Percentiles rank a stretch among this genome's conserved stretches.
These are phyloP conservation scores for Pseudococcus longispinus DNA, from an alignment of 2,888 invertebrate species.

Conservation along the genomic window DNA sequence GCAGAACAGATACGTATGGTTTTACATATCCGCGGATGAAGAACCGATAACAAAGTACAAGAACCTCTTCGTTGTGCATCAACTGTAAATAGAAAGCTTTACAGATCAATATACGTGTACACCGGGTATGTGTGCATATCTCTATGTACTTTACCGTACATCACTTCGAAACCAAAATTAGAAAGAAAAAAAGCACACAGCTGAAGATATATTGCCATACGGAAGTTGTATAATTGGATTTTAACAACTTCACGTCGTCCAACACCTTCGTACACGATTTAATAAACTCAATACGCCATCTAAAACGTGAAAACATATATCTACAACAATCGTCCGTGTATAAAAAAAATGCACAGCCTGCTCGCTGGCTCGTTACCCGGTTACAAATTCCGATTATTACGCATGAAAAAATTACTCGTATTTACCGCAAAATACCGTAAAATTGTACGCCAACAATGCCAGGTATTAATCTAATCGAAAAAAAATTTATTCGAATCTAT, in stretches of 20 bases:
- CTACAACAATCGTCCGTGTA: not conserved
- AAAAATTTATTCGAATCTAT: not conserved
- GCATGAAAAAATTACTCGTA: not conserved
- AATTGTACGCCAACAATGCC: not conserved
- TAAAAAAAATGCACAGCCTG: not conserved
- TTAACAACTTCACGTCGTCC: constrained; percentile 13
- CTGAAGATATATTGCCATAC: constrained; percentile 29
- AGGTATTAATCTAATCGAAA: not conserved
- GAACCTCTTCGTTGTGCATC: constrained; percentile 53
- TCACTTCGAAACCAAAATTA: constrained; percentile 9
- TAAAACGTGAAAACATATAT: constrained; percentile 2
- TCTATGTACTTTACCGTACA: constrained; percentile 15
- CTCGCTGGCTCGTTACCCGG: not conserved
- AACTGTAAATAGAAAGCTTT: constrained; percentile 50
- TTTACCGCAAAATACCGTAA: constrained; percentile 12
- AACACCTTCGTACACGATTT: constrained; percentile 32
- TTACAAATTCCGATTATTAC: not conserved
- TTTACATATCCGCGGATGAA: constrained; percentile 55
- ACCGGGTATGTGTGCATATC: not conserved
- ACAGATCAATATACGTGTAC: constrained; percentile 45
- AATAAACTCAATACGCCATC: constrained; percentile 13
- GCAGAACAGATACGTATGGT: constrained; percentile 48
- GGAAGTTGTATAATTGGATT: constrained; percentile 45
- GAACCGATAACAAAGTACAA: constrained; percentile 54
- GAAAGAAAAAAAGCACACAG: not conserved